Conservation (phyloP, 2,113 vertebrate genomes). For the Theropithecus gelada region DNA sequence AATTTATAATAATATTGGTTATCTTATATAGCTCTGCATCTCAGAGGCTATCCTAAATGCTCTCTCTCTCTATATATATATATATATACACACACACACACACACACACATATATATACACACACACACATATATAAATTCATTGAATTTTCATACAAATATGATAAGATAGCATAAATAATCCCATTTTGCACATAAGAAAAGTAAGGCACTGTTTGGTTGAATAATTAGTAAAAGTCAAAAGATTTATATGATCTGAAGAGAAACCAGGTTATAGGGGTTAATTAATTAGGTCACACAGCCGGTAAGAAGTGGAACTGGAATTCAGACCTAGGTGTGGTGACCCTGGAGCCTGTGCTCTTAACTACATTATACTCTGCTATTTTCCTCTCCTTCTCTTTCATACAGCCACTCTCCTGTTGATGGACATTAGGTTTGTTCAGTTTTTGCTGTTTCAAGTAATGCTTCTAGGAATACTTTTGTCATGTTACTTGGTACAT, state of each 20-base stretch:
- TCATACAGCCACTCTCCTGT: not conserved
- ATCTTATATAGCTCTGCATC: not conserved
- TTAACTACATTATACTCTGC: not conserved
- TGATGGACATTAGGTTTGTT: too few relatives aligned
- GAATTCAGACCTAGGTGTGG: not conserved
- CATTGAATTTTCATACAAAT: not conserved
- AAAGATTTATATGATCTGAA: too few relatives aligned
- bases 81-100: rapidly evolving
- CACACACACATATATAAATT: not conserved
- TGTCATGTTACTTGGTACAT: too few relatives aligned
- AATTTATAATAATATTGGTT: not conserved
- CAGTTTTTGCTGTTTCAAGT: too few relatives aligned
- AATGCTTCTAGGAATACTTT: too few relatives aligned
- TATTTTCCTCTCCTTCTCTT: not conserved
- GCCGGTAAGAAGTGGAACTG: not conserved
- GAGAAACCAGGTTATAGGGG: too few relatives aligned
- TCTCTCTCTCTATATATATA: rapidly evolving
- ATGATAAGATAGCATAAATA: not conserved
- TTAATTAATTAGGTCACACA: not conserved
- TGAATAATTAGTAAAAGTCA: not conserved
- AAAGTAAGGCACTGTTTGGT: not conserved
- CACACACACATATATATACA: rapidly evolving
- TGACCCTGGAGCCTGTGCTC: not conserved
- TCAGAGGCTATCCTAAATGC: not conserved
- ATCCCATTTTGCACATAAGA: not conserved